phyloP scores from a whole-genome alignment of 2,888 invertebrate species.

The Amphipyra tragopoginis region DNA sequence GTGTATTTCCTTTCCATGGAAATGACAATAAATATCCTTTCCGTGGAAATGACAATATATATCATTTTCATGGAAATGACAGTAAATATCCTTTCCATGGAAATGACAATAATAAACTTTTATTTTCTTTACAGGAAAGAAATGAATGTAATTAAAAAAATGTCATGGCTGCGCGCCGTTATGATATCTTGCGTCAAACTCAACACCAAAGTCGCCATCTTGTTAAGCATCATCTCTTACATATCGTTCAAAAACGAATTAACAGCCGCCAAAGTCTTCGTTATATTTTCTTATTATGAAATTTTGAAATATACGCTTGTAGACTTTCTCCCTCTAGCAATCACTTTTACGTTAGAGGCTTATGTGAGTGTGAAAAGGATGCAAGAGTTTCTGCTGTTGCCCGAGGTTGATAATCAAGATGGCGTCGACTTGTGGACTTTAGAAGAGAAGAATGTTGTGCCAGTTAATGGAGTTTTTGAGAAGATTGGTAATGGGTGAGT shows the following conservation, averaged over 20 bases:
- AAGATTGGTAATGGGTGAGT: conserved; percentile 86
- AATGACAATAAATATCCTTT: no score
- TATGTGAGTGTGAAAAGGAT: conserved; percentile 93
- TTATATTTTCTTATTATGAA: conserved; percentile 95
- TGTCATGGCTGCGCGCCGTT: conserved; percentile 92
- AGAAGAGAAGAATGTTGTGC: conserved; percentile 65
- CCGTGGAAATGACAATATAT: no score
- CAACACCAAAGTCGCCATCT: conserved; percentile 94
- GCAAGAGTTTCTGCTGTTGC: conserved; percentile 90
- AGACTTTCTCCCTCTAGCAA: conserved; percentile 94
- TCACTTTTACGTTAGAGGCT: conserved; percentile 94
- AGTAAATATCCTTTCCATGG: no score
- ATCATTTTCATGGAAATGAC: no score
- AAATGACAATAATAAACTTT: background rate
- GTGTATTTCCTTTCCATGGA: no score
- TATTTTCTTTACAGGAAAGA: conserved; percentile 88
- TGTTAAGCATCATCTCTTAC: conserved; percentile 93
- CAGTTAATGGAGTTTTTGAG: conserved; percentile 78
- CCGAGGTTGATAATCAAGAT: conserved; percentile 79
- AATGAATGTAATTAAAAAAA: conserved; percentile 91
- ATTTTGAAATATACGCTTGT: conserved; percentile 94
- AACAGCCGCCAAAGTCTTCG: conserved; percentile 94
- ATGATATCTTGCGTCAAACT: conserved; percentile 93
- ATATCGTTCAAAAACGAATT: conserved; percentile 91
- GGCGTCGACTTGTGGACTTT: conserved; percentile 77